Evolutionary conservation across 2,113 vertebrate species (phyloP).

Genomic region (Elaphurus davidianus): DNA sequence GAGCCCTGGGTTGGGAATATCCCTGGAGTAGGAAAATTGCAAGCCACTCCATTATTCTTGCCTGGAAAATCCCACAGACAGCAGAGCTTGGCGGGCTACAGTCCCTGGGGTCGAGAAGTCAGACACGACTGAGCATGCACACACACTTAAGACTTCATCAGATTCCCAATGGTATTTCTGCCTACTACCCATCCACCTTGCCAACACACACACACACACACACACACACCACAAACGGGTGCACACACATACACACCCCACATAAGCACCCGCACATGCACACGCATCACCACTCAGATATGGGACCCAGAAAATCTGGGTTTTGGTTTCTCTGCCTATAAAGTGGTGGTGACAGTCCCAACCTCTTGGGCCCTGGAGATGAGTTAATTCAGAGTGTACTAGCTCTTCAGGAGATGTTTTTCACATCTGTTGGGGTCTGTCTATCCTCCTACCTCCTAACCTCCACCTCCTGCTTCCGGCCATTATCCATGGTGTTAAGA

Average conservation of each 20-base stretch:
- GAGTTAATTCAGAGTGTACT: not conserved
- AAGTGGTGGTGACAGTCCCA: not conserved
- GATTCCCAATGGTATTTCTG: not conserved
- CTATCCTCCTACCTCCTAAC: not conserved
- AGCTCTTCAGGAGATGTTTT: not conserved
- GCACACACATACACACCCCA: not conserved
- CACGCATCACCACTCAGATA: not conserved
- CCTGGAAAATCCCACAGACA: not conserved
- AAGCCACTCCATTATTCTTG: not conserved
- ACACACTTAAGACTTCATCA: not conserved
- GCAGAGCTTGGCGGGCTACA: not conserved
- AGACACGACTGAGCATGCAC: not conserved
- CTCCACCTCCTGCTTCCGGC: not conserved
- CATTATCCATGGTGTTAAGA: constrained; percentile 47
- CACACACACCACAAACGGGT: not conserved
- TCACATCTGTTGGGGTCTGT: constrained; percentile 30
- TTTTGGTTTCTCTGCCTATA: not conserved
- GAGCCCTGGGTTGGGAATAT: not conserved
- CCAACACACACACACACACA: not conserved
- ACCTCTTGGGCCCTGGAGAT: not conserved
- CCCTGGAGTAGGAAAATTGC: not conserved
- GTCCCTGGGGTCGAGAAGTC: not conserved
- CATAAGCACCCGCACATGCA: not conserved
- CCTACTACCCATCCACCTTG: not conserved
- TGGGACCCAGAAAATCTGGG: not conserved